These are phyloP conservation scores for Hydractinia echinata DNA, from an alignment of 30 jellyfish, hydroid and myxozoan species.

Conservation along the genomic window DNA sequence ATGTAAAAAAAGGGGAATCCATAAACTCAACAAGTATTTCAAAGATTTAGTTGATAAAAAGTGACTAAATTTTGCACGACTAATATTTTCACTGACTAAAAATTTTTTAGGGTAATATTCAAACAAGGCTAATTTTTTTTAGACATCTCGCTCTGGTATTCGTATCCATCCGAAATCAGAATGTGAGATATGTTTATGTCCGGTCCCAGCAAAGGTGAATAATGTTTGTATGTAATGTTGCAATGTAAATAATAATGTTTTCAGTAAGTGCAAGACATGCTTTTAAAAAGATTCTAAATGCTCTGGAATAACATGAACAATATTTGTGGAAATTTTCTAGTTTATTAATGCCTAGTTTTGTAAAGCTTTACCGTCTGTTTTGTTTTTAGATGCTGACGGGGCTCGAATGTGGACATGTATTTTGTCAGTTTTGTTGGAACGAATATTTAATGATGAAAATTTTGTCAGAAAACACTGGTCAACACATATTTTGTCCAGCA, in stretches of 20 bases:
- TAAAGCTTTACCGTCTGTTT: not conserved
- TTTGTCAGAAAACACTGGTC: constrained; percentile 82
- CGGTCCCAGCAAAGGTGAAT: constrained; percentile 70
- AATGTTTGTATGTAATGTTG: not conserved
- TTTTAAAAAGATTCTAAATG: not conserved
- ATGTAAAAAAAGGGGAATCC: too few species aligned
- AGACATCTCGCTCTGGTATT: not conserved
- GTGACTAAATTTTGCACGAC: too few species aligned
- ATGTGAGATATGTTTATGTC: constrained; percentile 85
- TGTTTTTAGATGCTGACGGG: constrained; percentile 85
- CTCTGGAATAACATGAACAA: too few species aligned
- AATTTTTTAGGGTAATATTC: too few species aligned
- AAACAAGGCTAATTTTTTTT: not conserved
- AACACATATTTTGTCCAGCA: constrained; percentile 95
- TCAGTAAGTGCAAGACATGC: not conserved
- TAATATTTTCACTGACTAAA: too few species aligned
- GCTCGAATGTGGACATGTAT: constrained; percentile 92
- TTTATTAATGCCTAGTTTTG: too few species aligned
- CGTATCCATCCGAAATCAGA: constrained; percentile 28
- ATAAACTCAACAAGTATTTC: too few species aligned
- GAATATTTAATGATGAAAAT: constrained; percentile 78
- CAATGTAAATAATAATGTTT: too few species aligned
- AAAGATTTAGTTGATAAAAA: too few species aligned
- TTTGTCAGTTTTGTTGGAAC: constrained; percentile 92
- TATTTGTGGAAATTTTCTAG: too few species aligned